phyloP scores from a whole-genome alignment of 2,113 vertebrate genomes.

The Cephalopholis sonnerati region DNA sequence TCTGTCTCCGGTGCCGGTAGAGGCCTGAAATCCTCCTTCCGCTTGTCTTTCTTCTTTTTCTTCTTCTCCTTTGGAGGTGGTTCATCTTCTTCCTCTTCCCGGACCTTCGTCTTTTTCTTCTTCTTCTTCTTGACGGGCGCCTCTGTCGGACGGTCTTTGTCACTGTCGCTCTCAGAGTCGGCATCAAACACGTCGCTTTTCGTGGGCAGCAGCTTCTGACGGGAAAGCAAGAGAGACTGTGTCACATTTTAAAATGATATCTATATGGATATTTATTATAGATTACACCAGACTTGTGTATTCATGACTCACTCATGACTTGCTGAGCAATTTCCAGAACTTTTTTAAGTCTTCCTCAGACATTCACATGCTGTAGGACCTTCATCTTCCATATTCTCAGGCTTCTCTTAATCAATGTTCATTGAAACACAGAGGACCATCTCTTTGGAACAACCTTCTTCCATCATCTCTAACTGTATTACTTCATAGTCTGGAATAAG shows the following conservation, averaged over 20 bases:
- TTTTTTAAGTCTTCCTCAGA: too few species aligned
- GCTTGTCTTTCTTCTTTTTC: conserved; percentile 84
- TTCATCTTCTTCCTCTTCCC: conserved; percentile 86
- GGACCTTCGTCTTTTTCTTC: conserved; percentile 85
- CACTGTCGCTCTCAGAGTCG: conserved; percentile 91
- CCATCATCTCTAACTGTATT: too few species aligned
- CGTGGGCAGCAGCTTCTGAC: conserved; percentile 86
- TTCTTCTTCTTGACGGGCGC: conserved; percentile 89
- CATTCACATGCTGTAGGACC: too few species aligned
- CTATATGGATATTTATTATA: too few species aligned
- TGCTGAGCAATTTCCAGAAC: too few species aligned
- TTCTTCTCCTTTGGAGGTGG: conserved; percentile 83
- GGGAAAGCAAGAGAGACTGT: background rate
- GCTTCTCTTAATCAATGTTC: too few species aligned
- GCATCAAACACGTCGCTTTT: conserved; percentile 93
- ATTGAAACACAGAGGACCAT: too few species aligned
- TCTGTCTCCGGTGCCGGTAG: conserved; percentile 89
- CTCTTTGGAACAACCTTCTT: too few species aligned
- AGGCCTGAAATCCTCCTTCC: conserved; percentile 88
- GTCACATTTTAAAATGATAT: background rate
- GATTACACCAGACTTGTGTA: too few species aligned
- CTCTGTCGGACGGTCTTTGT: conserved; percentile 86
- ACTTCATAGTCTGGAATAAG: too few species aligned
- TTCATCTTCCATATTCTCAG: too few species aligned
- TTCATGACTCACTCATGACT: too few species aligned